phyloP scores from a whole-genome alignment of 2,113 vertebrate species.

The Lophochroa leadbeateri region DNA sequence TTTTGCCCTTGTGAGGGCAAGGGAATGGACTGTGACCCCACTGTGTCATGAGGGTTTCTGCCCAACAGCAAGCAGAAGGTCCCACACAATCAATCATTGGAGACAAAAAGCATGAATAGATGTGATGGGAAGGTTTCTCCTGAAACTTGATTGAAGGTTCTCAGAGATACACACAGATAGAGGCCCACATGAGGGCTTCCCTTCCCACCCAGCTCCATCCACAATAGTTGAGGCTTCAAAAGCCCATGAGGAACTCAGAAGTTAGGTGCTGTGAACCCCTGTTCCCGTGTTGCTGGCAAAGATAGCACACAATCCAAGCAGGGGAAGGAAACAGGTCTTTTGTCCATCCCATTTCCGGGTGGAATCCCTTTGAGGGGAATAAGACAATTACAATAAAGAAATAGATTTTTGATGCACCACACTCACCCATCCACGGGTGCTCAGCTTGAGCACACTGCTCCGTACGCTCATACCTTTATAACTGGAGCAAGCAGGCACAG shows the following conservation, averaged over 20 bases:
- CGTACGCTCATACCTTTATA: fast-evolving
- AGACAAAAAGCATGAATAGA: background rate
- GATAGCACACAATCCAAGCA: fast-evolving
- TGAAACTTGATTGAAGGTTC: background rate
- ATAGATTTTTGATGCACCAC: background rate
- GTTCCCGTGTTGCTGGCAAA: fast-evolving
- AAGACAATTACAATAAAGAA: fast-evolving
- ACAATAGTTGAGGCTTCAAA: background rate
- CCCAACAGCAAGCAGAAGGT: background rate
- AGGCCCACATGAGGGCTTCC: background rate
- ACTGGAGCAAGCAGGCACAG: background rate
- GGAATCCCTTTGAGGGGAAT: background rate
- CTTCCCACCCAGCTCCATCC: background rate
- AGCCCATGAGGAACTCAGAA: background rate
- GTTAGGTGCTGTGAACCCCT: background rate
- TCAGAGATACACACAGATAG: fast-evolving
- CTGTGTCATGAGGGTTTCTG: background rate
- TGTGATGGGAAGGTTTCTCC: background rate
- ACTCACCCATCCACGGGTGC: fast-evolving
- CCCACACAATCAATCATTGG: background rate
- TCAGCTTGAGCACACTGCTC: fast-evolving
- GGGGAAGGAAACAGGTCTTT: fast-evolving
- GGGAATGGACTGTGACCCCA: background rate
- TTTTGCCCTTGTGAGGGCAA: background rate
- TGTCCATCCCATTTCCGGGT: background rate